Evolutionary conservation across 2,888 invertebrate genomes (phyloP).

Genomic region (Sialis lutaria): DNA sequence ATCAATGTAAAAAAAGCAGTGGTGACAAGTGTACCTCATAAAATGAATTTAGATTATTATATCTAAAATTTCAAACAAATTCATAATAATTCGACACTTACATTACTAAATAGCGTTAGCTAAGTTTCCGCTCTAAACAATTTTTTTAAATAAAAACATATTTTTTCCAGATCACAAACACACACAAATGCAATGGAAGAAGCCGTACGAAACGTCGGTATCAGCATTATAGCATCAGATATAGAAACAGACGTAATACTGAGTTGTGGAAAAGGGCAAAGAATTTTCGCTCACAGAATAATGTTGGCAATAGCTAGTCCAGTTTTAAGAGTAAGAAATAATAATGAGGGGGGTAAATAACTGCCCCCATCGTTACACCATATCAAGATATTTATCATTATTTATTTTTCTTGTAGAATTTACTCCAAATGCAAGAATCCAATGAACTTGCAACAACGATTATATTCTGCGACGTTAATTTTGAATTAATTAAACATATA

Average conservation of each 20-base stretch:
- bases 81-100: too few relatives aligned
- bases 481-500: conserved; percentile 40
- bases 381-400: too few relatives aligned
- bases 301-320: conserved; percentile 51
- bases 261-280: conserved; percentile 41
- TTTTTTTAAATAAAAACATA: not conserved
- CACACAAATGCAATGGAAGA: conserved; percentile 17
- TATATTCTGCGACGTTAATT: conserved; percentile 44
- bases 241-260: conserved; percentile 42
- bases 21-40: too few relatives aligned
- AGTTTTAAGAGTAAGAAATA: conserved; percentile 38
- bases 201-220: conserved; percentile 21
- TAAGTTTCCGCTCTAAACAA: too few relatives aligned
- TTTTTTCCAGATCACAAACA: not conserved
- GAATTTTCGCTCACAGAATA: conserved; percentile 44
- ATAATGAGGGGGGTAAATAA: too few relatives aligned
- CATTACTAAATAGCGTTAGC: too few relatives aligned
- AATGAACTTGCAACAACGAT: conserved; percentile 14
- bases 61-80: too few relatives aligned
- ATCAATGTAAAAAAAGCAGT: too few relatives aligned
- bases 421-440: too few relatives aligned
- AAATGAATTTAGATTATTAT: too few relatives aligned
- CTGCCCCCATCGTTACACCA: too few relatives aligned
- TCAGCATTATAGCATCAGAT: conserved; percentile 33
- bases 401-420: too few relatives aligned